phyloP scores from a whole-genome alignment of 2,113 vertebrate species.

The Scytalopus superciliaris region DNA sequence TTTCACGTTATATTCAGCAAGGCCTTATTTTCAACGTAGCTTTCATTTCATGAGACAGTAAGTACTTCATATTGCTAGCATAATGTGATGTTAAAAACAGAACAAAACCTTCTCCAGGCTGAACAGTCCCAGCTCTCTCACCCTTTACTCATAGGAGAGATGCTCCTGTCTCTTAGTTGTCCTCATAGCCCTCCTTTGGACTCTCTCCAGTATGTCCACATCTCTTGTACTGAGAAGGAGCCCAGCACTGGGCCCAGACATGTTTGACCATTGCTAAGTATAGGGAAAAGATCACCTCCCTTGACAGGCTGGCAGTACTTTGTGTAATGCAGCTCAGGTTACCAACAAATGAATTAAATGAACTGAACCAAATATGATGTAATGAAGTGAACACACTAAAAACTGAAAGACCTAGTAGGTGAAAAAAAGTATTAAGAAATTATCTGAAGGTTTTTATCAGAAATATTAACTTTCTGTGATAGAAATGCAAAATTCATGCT shows the following conservation, averaged over 20 bases:
- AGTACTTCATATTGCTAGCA: background rate
- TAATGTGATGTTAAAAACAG: background rate
- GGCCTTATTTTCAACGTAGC: background rate
- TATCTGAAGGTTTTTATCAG: background rate
- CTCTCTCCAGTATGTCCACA: background rate
- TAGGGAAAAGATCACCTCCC: background rate
- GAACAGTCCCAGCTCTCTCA: background rate
- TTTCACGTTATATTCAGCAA: background rate
- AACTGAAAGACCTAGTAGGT: background rate
- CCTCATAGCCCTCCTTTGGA: background rate
- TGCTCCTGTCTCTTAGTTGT: background rate
- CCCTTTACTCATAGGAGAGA: background rate
- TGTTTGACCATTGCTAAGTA: background rate
- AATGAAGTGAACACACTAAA: background rate
- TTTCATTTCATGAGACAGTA: background rate
- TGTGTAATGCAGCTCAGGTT: background rate
- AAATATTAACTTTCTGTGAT: background rate
- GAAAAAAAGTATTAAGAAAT: background rate
- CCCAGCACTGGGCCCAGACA: background rate
- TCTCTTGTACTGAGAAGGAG: background rate
- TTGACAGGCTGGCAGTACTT: background rate
- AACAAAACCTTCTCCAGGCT: background rate
- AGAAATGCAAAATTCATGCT: background rate
- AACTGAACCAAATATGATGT: background rate
- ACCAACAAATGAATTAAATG: background rate